Base-by-base conservation (phyloP, 2,888 invertebrate species). In the Macaria liturata region DNA sequence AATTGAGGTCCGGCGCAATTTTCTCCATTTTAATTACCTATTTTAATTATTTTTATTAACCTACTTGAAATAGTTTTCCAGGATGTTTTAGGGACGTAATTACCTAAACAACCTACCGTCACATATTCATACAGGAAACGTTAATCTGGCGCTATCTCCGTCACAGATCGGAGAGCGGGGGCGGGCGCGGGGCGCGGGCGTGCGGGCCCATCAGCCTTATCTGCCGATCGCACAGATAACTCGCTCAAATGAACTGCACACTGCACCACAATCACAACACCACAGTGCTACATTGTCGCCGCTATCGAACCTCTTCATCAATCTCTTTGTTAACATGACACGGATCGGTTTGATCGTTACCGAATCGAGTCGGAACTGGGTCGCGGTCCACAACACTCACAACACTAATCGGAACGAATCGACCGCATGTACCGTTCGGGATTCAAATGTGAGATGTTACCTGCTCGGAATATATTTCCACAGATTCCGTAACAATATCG, bases 131-230 rank as follows among this genome's bases (percentile, higher is more conserved):
- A 66, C 75, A 80, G 80, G 79, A 80, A 81, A 80, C 71, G 73
- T 81, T 78, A 71, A 72, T 78, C 74, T 75, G 69, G 69, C 72
- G 73, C 72, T 84, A 86, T 86, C 84, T 80, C 69, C 82, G 85
- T 83, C 82, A 81, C 77, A 73, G 80, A 86, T 85, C 85, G 74
- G 62, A 73, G 70, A 65, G 68, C 69, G 75, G 74, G 76, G 77
- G 76, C 76, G 74, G 77, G 77, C 76, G 2, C 20, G 20, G 20
- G 2, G 2, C 20, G 20, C 20, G 20, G 20, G 77, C 77, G 72
- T 71, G 69, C 70, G 61, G 67, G 64, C 70, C 73, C 77, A 82
- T 83, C 84, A 77, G 68, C 67, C 66, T 72, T 81, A 85, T 84
- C 83, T 75, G 62, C 57, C 62, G 65, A 79, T 81, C 81, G 69